Conservation (phyloP, 2,797 vertebrate species). For the Steatocranus sp. region DNA sequence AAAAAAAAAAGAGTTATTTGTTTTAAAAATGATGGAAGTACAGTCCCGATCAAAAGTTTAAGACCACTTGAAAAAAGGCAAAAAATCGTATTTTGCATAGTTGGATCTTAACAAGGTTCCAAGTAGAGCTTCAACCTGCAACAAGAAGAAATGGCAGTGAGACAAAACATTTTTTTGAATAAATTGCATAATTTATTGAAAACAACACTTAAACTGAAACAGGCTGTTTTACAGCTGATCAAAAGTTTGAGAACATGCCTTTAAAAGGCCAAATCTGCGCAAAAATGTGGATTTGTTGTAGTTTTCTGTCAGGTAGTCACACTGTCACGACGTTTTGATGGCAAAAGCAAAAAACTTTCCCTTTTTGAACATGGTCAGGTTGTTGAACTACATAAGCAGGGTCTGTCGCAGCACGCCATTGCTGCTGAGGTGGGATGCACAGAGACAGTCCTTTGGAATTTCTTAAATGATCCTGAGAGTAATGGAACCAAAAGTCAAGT, state of each 20-base stretch:
- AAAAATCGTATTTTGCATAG: rapidly evolving
- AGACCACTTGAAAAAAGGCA: not conserved
- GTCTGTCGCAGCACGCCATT: rapidly evolving
- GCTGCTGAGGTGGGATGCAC: not conserved
- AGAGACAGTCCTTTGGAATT: not conserved
- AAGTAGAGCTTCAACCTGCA: not conserved
- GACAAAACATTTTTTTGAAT: not conserved
- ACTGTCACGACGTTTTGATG: not conserved
- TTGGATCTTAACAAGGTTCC: not conserved
- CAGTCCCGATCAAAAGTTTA: not conserved
- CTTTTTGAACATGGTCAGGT: not conserved
- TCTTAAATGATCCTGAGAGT: not conserved
- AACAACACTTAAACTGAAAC: not conserved
- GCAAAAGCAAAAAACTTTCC: not conserved
- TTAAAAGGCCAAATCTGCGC: not conserved
- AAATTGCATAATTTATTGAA: not conserved
- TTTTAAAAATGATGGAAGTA: not conserved
- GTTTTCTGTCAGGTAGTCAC: not conserved
- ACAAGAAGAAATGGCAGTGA: not conserved
- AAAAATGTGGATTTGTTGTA: not conserved
- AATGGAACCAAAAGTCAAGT: not conserved
- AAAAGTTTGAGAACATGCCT: not conserved
- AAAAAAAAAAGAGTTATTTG: not conserved
- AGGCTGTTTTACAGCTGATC: not conserved
- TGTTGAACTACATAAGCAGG: not conserved